These are phyloP conservation scores for Stomorhina lunata DNA, from an alignment of 2,888 invertebrate species.

Conservation along the genomic window DNA sequence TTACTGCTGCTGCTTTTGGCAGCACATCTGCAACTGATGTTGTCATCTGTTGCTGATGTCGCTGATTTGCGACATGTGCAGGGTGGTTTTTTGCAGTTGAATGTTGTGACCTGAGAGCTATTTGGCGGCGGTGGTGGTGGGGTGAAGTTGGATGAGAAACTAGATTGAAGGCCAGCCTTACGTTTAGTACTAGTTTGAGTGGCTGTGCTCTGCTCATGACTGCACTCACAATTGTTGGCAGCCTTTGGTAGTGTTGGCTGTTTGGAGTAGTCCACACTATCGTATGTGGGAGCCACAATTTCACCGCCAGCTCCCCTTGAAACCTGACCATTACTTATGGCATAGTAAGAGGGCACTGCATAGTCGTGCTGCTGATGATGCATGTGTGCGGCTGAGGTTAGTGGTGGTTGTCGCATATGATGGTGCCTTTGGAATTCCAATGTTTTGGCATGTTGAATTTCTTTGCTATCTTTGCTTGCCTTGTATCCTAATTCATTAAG, in stretches of 20 bases:
- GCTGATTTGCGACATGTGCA: conserved; percentile 53
- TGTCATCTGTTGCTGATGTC: conserved; percentile 58
- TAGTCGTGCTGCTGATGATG: conserved; percentile 78
- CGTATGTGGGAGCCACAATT: conserved; percentile 71
- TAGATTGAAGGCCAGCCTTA: conserved; percentile 71
- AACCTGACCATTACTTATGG: conserved; percentile 69
- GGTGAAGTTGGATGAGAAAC: conserved; percentile 78
- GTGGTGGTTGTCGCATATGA: conserved; percentile 67
- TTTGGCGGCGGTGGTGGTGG: conserved; percentile 67
- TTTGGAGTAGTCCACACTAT: conserved; percentile 75
- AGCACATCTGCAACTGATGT: conserved; percentile 63
- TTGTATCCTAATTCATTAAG: conserved; percentile 75
- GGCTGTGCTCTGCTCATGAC: conserved; percentile 60
- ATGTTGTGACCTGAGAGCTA: conserved; percentile 65
- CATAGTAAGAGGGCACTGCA: conserved; percentile 78
- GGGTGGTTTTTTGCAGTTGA: conserved; percentile 76
- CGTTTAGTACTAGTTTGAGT: conserved; percentile 66
- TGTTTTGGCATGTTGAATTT: conserved; percentile 73
- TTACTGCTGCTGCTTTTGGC: conserved; percentile 73
- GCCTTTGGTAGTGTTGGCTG: conserved; percentile 69
- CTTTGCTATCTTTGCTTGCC: conserved; percentile 65
- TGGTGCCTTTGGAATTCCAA: conserved; percentile 76
- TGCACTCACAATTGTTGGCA: conserved; percentile 72
- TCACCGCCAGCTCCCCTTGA: conserved; percentile 61
- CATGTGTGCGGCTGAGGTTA: conserved; percentile 44